Percentiles rank a stretch among this genome's conserved stretches.
These are phyloP conservation scores for Odontothrips loti DNA, from an alignment of 2,888 invertebrate species.

Conservation along the genomic window DNA sequence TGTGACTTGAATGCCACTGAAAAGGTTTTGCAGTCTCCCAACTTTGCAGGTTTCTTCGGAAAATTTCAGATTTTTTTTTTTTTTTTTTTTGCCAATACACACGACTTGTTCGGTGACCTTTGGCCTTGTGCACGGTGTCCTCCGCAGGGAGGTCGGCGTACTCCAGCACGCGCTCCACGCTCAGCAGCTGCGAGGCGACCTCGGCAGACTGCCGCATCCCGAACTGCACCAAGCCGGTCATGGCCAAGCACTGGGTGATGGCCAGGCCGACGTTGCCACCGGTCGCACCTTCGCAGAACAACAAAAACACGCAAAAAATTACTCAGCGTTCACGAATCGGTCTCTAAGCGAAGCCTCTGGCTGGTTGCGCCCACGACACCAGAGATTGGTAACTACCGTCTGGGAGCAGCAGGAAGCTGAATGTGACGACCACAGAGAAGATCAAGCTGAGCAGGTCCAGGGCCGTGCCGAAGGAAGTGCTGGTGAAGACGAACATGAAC, in stretches of 20 bases:
- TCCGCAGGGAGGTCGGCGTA: constrained; percentile 67
- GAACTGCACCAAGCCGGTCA: constrained; percentile 78
- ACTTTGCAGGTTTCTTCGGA: too few species aligned
- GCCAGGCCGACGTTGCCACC: constrained; percentile 75
- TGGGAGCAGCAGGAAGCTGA: constrained; percentile 57
- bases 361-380: too few species aligned
- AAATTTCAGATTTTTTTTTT: too few species aligned
- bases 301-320: constrained; percentile 23
- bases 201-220: constrained; percentile 90
- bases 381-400: constrained; percentile 39
- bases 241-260: constrained; percentile 70
- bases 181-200: constrained; percentile 78
- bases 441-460: constrained; percentile 61
- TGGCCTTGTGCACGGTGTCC: constrained; percentile 37
- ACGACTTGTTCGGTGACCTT: too few species aligned
- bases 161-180: constrained; percentile 84
- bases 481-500: constrained; percentile 61
- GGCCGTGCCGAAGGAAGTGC: constrained; percentile 62
- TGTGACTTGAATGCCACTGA: too few species aligned
- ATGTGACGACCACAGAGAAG: constrained; percentile 61
- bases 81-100: too few species aligned
- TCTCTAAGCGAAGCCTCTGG: too few species aligned
- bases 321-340: too few species aligned
- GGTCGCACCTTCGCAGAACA: constrained; percentile 44
- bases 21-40: too few species aligned